A percentile compares a stretch with the other conserved stretches of the same genome.
Evolutionary conservation across 2,888 invertebrate genomes (phyloP).

Genomic region (Dromius quadrimaculatus): DNA sequence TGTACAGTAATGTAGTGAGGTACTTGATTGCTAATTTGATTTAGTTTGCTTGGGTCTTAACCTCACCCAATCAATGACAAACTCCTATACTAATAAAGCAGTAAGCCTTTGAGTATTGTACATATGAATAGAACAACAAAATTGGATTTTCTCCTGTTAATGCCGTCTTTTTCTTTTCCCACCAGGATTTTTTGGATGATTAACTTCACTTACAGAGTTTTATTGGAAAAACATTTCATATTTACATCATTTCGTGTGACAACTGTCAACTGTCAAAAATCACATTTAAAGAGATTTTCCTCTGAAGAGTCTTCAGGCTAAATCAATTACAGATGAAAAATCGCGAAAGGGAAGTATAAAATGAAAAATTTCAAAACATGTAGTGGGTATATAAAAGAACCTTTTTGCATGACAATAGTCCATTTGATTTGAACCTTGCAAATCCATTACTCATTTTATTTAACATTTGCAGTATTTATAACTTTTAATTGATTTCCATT

Average conservation of each 20-base stretch:
- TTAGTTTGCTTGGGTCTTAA: not conserved
- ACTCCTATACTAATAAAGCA: not conserved
- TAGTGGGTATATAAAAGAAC: not conserved
- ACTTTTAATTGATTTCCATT: too few relatives aligned
- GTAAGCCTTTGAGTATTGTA: slow-evolving; percentile 3
- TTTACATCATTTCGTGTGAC: slow-evolving; percentile 11
- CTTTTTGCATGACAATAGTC: slow-evolving; percentile 14
- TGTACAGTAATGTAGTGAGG: not conserved
- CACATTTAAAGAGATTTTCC: not conserved
- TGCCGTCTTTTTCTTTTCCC: too few relatives aligned
- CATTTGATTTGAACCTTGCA: not conserved
- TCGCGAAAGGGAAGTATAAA: not conserved
- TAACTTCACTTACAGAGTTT: not conserved
- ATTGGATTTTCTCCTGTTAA: too few relatives aligned
- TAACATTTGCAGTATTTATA: slow-evolving; percentile 2
- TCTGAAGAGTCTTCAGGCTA: slow-evolving; percentile 4
- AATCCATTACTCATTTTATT: too few relatives aligned
- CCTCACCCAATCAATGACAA: not conserved
- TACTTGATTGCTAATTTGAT: slow-evolving; percentile 23
- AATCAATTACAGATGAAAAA: slow-evolving; percentile 21
- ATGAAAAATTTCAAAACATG: not conserved
- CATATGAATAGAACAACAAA: too few relatives aligned
- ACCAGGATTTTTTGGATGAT: slow-evolving; percentile 5
- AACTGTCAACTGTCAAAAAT: not conserved
- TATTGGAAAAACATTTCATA: not conserved